Conservation (phyloP, 2,797 vertebrate genomes). For the Margarornis squamiger region DNA sequence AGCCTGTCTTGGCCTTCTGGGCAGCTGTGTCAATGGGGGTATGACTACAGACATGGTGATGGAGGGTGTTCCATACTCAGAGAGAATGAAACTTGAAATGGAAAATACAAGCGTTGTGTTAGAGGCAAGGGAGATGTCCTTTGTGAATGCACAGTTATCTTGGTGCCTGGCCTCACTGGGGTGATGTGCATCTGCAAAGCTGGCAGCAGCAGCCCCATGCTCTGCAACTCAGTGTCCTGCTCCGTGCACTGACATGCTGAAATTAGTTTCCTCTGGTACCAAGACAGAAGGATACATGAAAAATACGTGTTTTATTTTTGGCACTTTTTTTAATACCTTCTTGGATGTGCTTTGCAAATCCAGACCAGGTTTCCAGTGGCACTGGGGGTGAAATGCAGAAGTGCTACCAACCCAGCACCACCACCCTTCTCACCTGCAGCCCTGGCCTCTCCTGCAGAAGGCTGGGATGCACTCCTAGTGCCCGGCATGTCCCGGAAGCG, state of each 20-base stretch:
- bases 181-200: neutral
- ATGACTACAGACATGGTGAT: neutral
- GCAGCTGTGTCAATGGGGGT: rapidly evolving
- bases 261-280: rapidly evolving
- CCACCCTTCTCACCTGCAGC: neutral
- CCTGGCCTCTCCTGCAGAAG: rapidly evolving
- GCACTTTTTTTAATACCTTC: neutral
- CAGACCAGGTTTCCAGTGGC: too few species aligned
- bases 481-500: neutral
- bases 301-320: neutral
- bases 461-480: neutral
- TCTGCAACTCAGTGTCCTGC: neutral
- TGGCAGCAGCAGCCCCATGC: too few species aligned
- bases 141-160: rapidly evolving
- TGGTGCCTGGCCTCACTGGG: neutral
- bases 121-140: neutral
- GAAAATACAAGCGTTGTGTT: neutral
- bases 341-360: neutral
- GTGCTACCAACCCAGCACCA: neutral
- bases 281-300: neutral
- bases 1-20: neutral
- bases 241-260: rapidly evolving
- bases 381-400: neutral
- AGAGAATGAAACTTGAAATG: neutral
- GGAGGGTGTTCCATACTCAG: neutral